Percentiles rank a stretch among this genome's conserved stretches.
These are phyloP conservation scores for Spheniscus mendiculus DNA, from an alignment of 2,113 vertebrate species.

Conservation along the genomic window DNA sequence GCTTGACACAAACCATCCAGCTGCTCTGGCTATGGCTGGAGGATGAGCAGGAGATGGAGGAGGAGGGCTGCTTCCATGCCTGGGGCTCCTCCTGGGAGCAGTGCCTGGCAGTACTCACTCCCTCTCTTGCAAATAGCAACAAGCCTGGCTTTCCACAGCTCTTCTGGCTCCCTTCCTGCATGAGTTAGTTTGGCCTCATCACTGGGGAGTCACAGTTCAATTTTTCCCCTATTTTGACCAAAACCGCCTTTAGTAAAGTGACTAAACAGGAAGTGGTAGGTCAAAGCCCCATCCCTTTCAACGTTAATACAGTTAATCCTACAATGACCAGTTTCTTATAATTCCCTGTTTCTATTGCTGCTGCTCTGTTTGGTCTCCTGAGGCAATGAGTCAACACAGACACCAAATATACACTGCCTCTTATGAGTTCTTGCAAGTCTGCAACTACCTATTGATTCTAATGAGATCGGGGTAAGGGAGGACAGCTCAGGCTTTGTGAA, in stretches of 20 bases:
- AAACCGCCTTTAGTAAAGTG: background rate
- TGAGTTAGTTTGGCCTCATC: background rate
- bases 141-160: background rate
- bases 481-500: background rate
- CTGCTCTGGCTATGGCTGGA: background rate
- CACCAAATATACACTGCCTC: background rate
- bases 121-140: background rate
- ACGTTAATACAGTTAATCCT: background rate
- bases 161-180: background rate
- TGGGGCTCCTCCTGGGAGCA: fast-evolving
- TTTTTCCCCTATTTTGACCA: background rate
- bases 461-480: background rate
- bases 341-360: background rate
- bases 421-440: background rate
- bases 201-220: background rate
- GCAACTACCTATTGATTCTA: background rate
- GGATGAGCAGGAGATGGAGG: background rate
- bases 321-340: background rate
- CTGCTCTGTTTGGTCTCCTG: background rate
- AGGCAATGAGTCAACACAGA: background rate
- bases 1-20: background rate
- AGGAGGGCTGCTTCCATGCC: background rate
- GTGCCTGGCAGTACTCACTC: background rate
- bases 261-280: background rate
- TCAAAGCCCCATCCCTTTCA: background rate